Percentiles rank a stretch among this genome's conserved stretches.
Conservation (phyloP, 2,888 invertebrate genomes). For the Ophion slaviceki region DNA sequence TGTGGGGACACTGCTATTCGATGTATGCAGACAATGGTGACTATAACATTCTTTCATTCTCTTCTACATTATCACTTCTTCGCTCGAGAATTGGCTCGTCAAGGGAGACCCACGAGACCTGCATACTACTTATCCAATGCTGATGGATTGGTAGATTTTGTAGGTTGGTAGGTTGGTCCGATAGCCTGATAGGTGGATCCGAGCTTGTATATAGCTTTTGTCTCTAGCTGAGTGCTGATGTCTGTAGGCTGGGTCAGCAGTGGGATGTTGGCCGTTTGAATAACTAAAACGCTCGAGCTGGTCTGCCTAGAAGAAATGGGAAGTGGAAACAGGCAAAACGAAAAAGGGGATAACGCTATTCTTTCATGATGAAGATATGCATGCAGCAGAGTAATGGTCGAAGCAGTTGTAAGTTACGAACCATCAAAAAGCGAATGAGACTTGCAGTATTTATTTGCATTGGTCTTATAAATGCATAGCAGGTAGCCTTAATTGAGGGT, state of each 20-base stretch:
- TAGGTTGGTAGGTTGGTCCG: background rate
- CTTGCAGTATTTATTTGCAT: conserved; percentile 74
- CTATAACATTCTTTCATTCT: conserved; percentile 18
- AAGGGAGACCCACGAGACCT: conserved; percentile 38
- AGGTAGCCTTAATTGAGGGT: conserved; percentile 70
- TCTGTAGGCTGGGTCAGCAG: conserved; percentile 29
- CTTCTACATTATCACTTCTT: conserved; percentile 32
- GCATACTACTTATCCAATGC: conserved; percentile 16
- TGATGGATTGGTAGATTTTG: background rate
- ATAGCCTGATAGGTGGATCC: background rate
- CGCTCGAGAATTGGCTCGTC: conserved; percentile 46
- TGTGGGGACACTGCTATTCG: conserved; percentile 47
- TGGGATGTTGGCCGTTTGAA: conserved; percentile 15
- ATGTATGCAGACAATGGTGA: conserved; percentile 30
- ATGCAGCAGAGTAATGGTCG: conserved; percentile 1
- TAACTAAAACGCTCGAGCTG: conserved; percentile 14
- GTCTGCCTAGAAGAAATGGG: conserved; percentile 15
- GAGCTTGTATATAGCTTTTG: background rate
- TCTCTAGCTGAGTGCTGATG: conserved; percentile 25
- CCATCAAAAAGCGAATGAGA: conserved; percentile 72
- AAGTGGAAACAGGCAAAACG: conserved; percentile 20
- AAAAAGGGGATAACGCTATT: conserved; percentile 8
- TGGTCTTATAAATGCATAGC: conserved; percentile 72
- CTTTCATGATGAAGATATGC: background rate
- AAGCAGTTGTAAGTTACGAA: conserved; percentile 43